Base-by-base conservation (phyloP, 2,797 vertebrate species). In the Orientallactaga sibirica region DNA sequence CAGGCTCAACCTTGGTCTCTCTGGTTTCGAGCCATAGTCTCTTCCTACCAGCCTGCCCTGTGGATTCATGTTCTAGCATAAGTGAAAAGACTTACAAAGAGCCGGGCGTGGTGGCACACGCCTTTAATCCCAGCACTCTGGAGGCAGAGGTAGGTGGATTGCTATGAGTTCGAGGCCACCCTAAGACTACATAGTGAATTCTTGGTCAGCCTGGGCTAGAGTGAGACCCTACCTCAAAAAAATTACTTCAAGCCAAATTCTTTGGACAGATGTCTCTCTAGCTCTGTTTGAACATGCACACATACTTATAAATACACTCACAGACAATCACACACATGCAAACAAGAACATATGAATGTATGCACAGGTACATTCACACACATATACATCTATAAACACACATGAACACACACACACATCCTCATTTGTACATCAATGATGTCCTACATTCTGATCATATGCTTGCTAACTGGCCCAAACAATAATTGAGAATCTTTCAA, bases 401-500 rank as follows among this genome's bases (percentile, higher is more conserved):
- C 33, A 75, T 14, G n/a, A 24, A 25, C 5, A 68, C 2, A 20
- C 20, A 33, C n/a, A 19, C 18, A 41, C 41, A 29, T 41, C 24
- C 52, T 71, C 68, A 52, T 11, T 55, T 6, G 61, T 8, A 43
- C 12, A 25, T 5, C 41, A 0, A 37, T 4, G 37, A 0, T 19
- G 41, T 48, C 79, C 74, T 67, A 15, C 43, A 81, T 84, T 43
- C 68, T 67, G 18, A 81, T 14, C 33, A 37, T 37, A 37, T 8
- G 7, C 91, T 89, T 19, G 16, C 22, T 88, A 66, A 41, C 20
- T 27, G 20, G 83, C 83, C 52, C 20, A 90, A 86, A 71, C 0
- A 75, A 64, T 74, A 80, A 62, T 48, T 62, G 33, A 91, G 24
- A 90, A 27, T 58, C 81, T 85, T 74, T 91, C n/a, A 66, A 76